Base-by-base conservation (phyloP, 1,140 invertebrate genomes). In the Rhopalosiphum padi region DNA sequence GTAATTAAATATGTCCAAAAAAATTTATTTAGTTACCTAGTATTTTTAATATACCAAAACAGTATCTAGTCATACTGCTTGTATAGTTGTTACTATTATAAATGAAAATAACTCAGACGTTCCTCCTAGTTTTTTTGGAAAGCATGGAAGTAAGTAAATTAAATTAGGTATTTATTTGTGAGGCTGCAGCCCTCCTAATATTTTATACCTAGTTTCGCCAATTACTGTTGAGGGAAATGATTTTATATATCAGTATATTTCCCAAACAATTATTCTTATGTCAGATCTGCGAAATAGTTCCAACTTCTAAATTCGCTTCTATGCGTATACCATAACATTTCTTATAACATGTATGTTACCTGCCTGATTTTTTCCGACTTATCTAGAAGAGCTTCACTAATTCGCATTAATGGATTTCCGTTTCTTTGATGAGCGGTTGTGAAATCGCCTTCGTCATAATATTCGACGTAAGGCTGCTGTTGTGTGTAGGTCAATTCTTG, bases 391-490 rank as follows among this genome's bases (percentile, higher is more conserved):
- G 88, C 46, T 53, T 94, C 89, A 7, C 53, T 68, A 22, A 85
- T 85, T 6, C 51, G 85, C 46, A 94, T 90, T 43, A 85, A 37
- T 4, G 68, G 43, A 37, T 48, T 77, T 90, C 60, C 55, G 23
- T 82, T 77, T 86, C 2, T 90, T 15, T 37, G 93, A 48, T 21
- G 55, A 22, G 23, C 15, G 3, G 46, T 88, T 15, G 83, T 88
- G 6, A 90, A 21, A 88, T 89, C 77, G 21, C 89, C 93, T 30
- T 94, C 94, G 94, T 95, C 94, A 93, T 94, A 95, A 90, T 95
- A 95, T 82, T 95, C 94, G 21, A 94, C 94, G 8, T 94, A 51
- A 9, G 94, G 94, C 51, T 94, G 94, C 35, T 94, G 94, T 48
- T 94, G 68, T n/a, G 90, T 48, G 11, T 90, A 60, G 7, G 94